Evolutionary conservation across 2,797 vertebrate genomes (phyloP), one percentile per base, ranked within the genome.

Genomic region (Myotis findleyi): DNA sequence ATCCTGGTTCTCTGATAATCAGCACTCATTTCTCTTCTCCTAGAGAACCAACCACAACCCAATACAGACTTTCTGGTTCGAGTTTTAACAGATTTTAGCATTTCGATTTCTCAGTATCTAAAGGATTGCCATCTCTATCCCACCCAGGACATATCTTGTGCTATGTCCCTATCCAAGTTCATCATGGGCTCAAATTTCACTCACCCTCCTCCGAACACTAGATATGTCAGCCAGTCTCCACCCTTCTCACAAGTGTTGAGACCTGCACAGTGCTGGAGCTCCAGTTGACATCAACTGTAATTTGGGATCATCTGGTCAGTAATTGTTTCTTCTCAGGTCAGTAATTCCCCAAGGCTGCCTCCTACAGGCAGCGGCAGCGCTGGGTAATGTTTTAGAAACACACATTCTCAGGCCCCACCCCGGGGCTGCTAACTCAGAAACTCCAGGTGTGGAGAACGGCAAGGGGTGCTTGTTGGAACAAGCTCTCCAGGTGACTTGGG

Each of bases 341-440:
- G 5, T 27, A 2, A 14, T 57, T 66, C 25, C 83, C 17, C 7
- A 27, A 73, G 4, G 0, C 16, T n/a, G 2, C 17, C 16, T 18
- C 83, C 25, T n/a, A 41, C 33, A 41, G 53, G 30, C 57, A 53
- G 20, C 2, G 17, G 5, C 14, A 49, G 8, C 16, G 25, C 6
- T 33, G 2, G 25, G 12, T 27, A 55, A 68, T 13, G 20, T 44
- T 53, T 18, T 53, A 84, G 64, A 66, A 87, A 11, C 5, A 51
- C 23, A 66, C 0, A 17, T 69, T 71, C 36, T 76, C 51, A 16
- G 0, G 10, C 18, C 3, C 2, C 13, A 4, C 25, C 9, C 6
- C 13, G 25, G 57, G 59, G 11, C 14, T 18, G n/a, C 17, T 66
- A 18, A 53, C 20, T 36, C 11, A 66, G 27, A 51, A 8, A 6